Percentiles rank a stretch among this genome's conserved stretches.
phyloP scores from a whole-genome alignment of 23 tunicate genomes.

The Diplosoma virens region DNA sequence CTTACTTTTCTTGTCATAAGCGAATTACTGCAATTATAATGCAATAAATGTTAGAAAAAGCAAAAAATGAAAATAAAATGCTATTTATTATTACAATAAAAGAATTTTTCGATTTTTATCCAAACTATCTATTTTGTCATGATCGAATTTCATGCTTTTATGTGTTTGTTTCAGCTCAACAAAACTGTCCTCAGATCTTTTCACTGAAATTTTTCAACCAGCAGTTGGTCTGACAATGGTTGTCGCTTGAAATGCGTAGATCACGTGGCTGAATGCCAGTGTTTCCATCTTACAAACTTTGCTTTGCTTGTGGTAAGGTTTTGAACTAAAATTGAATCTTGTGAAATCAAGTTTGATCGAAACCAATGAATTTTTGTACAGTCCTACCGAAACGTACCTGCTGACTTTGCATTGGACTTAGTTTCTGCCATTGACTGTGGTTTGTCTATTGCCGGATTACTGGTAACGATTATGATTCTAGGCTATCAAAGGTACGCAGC shows the following conservation, averaged over 20 bases:
- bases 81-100: no score
- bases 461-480: background rate
- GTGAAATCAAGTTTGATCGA: background rate
- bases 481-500: conserved; percentile 1
- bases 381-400: background rate
- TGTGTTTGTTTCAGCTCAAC: background rate
- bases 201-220: background rate
- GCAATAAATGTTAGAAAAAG: no score
- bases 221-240: background rate
- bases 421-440: conserved; percentile 2
- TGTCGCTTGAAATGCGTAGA: background rate
- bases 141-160: no score
- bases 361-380: background rate
- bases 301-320: conserved; percentile 17
- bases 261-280: background rate
- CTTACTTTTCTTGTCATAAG: no score
- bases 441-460: background rate
- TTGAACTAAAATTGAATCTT: no score
- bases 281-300: conserved; percentile 21
- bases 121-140: no score
- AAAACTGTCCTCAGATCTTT: background rate
- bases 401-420: conserved; percentile 3
- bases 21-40: no score
- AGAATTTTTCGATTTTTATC: no score
- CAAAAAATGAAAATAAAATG: no score